phyloP scores from a whole-genome alignment of 2,113 vertebrate genomes.

The Rhipidura dahli region DNA sequence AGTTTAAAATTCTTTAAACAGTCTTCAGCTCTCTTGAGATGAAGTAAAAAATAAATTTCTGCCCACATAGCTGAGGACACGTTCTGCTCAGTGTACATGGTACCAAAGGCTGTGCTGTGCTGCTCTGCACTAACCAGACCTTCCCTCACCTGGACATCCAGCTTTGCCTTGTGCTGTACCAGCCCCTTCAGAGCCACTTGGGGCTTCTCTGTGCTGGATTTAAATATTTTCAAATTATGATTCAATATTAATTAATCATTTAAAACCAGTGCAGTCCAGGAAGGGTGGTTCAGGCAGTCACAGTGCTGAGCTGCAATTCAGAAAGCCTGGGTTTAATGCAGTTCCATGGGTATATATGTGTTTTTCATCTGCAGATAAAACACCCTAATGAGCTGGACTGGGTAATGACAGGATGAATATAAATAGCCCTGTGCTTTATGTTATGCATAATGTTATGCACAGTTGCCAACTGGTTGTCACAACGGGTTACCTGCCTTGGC shows the following conservation, averaged over 20 bases:
- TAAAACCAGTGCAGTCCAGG: neutral
- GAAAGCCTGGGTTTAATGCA: neutral
- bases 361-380: neutral
- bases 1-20: neutral
- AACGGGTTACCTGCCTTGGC: neutral
- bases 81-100: neutral
- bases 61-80: neutral
- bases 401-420: neutral
- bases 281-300: neutral
- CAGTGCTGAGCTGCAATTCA: neutral
- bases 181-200: neutral
- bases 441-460: neutral
- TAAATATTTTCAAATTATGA: neutral
- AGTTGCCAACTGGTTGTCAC: neutral
- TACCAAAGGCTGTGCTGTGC: neutral
- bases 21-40: neutral
- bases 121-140: neutral
- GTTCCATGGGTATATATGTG: rapidly evolving
- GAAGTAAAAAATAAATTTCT: neutral
- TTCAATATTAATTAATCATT: neutral
- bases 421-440: neutral
- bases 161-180: neutral
- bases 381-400: neutral
- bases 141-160: neutral
- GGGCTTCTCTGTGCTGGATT: neutral